A percentile compares a stretch with the other conserved stretches of the same genome.
Evolutionary conservation across 2,888 invertebrate genomes (phyloP).

Genomic region (Arctia plantaginis): DNA sequence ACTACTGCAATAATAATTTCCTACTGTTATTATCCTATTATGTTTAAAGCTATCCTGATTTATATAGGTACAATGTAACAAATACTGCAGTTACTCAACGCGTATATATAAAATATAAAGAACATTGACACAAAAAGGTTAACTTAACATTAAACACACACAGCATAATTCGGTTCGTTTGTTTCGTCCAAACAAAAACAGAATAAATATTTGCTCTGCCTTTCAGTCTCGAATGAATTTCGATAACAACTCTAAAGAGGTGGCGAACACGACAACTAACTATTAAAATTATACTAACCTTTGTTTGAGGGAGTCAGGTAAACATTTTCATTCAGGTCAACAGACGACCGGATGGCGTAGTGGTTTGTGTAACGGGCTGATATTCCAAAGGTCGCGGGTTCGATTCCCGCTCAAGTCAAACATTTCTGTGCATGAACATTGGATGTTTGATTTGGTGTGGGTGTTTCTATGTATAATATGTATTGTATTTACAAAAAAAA

Average conservation of each 20-base stretch:
- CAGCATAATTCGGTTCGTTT: constrained; percentile 19
- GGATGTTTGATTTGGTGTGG: too few species aligned
- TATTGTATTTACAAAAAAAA: too few species aligned
- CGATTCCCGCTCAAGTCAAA: too few species aligned
- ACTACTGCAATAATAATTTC: too few species aligned
- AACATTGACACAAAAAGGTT: constrained; percentile 6
- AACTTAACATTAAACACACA: constrained; percentile 10
- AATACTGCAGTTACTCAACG: neutral
- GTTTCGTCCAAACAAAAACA: constrained; percentile 24
- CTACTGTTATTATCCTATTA: neutral
- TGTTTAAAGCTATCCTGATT: neutral
- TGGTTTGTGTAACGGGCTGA: too few species aligned
- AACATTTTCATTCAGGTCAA: too few species aligned
- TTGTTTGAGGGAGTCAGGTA: neutral
- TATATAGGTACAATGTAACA: neutral
- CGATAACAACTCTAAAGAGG: constrained; percentile 27
- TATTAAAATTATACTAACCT: constrained; percentile 9
- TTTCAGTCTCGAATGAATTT: constrained; percentile 33
- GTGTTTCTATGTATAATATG: too few species aligned
- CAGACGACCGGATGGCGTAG: too few species aligned
- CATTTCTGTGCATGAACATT: too few species aligned
- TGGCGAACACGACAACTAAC: constrained; percentile 1
- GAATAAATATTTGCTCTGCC: constrained; percentile 27
- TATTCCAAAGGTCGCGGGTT: too few species aligned
- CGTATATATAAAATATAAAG: constrained; percentile 1